Percentiles rank a stretch among this genome's conserved stretches.
These are phyloP conservation scores for Ectemnius continuus DNA, from an alignment of 2,888 invertebrate genomes.

Conservation along the genomic window DNA sequence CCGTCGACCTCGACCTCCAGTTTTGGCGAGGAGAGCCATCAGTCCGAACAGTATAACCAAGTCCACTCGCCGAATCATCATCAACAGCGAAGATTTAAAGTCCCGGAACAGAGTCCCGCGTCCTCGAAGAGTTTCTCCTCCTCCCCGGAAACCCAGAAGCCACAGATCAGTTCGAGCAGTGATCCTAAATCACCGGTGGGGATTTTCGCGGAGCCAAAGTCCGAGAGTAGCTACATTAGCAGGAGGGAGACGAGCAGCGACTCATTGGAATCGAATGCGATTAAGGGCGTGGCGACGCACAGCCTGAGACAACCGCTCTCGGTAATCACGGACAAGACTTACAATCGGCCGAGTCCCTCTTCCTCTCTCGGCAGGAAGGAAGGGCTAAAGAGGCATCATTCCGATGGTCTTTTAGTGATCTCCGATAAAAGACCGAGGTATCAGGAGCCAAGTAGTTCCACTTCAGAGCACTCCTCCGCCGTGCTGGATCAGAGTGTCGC, in stretches of 20 bases:
- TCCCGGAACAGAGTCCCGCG: conserved; percentile 69
- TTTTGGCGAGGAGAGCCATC: conserved; percentile 80
- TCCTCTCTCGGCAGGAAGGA: conserved; percentile 55
- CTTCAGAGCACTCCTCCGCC: conserved; percentile 51
- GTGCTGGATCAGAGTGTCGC: conserved; percentile 33
- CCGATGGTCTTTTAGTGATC: conserved; percentile 71
- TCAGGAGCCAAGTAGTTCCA: conserved; percentile 68
- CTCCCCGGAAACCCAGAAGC: conserved; percentile 74
- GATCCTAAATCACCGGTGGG: conserved; percentile 68
- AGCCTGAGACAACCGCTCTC: conserved; percentile 72
- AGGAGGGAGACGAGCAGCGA: conserved; percentile 33
- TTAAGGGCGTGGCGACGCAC: conserved; percentile 37
- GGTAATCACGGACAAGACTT: conserved; percentile 75
- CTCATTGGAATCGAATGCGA: conserved; percentile 13
- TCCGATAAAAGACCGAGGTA: conserved; percentile 71
- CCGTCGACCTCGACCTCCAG: conserved; percentile 86
- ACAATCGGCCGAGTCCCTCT: conserved; percentile 64
- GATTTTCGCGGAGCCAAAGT: conserved; percentile 60
- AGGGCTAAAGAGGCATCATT: conserved; percentile 68
- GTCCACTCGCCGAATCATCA: conserved; percentile 64
- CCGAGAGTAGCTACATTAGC: conserved; percentile 18
- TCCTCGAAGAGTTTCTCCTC: conserved; percentile 68
- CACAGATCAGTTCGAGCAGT: conserved; percentile 74
- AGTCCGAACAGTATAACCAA: conserved; percentile 63
- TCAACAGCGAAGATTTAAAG: conserved; percentile 56